Evolutionary conservation across 2,888 invertebrate species (phyloP).

Genomic region (Agrilus mali): DNA sequence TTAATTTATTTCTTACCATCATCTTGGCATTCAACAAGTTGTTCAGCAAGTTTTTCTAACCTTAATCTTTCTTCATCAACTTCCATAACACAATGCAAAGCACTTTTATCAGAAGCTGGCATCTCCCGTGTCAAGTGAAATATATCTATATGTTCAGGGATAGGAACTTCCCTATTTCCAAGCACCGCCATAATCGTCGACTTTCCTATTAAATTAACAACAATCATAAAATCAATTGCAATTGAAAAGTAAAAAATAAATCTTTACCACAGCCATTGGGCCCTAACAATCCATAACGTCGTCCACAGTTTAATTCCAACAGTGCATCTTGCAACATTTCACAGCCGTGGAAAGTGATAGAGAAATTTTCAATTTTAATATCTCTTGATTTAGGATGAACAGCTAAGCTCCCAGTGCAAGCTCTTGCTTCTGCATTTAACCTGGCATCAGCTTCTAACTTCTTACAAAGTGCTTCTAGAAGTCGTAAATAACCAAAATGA

Average conservation of each 20-base stretch:
- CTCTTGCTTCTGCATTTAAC: slow-evolving; percentile 84
- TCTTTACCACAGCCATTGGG: slow-evolving; percentile 87
- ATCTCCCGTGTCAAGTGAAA: slow-evolving; percentile 95
- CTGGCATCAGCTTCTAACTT: slow-evolving; percentile 84
- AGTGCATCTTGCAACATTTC: slow-evolving; percentile 93
- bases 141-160: slow-evolving; percentile 94
- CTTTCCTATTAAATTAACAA: slow-evolving; percentile 53
- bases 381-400: slow-evolving; percentile 94
- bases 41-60: slow-evolving; percentile 85
- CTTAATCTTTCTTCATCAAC: slow-evolving; percentile 89
- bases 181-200: slow-evolving; percentile 86
- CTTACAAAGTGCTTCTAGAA: slow-evolving; percentile 68
- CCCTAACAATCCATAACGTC: slow-evolving; percentile 89
- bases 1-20: slow-evolving; percentile 46
- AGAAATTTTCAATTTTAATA: slow-evolving; percentile 90
- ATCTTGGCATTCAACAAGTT: slow-evolving; percentile 72
- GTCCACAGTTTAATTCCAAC: slow-evolving; percentile 92
- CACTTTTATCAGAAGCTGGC: slow-evolving; percentile 95
- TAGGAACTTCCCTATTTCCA: slow-evolving; percentile 88
- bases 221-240: background rate
- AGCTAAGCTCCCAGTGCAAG: slow-evolving; percentile 89
- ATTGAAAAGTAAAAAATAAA: background rate
- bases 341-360: slow-evolving; percentile 95
- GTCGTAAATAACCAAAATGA: background rate
- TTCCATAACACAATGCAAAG: slow-evolving; percentile 94